These are phyloP conservation scores for Vultur gryphus DNA, from an alignment of 2,797 vertebrate genomes.

Conservation along the genomic window DNA sequence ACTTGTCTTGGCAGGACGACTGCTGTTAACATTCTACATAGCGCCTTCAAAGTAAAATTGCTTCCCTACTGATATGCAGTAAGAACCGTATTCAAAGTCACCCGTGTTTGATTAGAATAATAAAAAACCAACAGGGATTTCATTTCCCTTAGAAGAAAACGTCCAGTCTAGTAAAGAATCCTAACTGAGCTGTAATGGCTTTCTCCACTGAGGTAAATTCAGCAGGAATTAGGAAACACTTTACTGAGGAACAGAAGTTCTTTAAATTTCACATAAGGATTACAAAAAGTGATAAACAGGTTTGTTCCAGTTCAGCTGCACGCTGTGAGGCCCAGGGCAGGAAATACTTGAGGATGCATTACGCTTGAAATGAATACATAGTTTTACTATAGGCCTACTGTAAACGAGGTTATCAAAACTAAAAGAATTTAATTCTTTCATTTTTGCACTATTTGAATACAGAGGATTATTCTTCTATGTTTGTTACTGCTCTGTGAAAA, in stretches of 20 bases:
- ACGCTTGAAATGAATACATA: background rate
- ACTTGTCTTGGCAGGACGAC: background rate
- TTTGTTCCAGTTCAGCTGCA: background rate
- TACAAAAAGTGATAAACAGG: background rate
- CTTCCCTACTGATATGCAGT: background rate
- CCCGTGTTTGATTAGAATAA: background rate
- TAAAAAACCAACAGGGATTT: background rate
- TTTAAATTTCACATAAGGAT: background rate
- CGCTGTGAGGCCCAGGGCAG: background rate
- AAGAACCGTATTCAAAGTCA: background rate
- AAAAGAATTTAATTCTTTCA: background rate
- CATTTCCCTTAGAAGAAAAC: background rate
- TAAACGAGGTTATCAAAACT: background rate
- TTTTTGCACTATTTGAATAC: background rate
- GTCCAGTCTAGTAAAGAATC: background rate
- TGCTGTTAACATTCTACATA: background rate
- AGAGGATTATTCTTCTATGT: background rate
- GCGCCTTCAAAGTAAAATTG: background rate
- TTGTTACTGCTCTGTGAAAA: background rate
- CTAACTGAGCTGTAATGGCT: background rate
- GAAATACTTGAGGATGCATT: background rate
- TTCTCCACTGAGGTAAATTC: background rate
- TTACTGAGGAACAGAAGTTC: background rate
- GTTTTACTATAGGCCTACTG: background rate
- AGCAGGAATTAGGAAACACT: background rate